Base-by-base conservation (phyloP, 2,113 vertebrate genomes). In the Agapornis roseicollis region DNA sequence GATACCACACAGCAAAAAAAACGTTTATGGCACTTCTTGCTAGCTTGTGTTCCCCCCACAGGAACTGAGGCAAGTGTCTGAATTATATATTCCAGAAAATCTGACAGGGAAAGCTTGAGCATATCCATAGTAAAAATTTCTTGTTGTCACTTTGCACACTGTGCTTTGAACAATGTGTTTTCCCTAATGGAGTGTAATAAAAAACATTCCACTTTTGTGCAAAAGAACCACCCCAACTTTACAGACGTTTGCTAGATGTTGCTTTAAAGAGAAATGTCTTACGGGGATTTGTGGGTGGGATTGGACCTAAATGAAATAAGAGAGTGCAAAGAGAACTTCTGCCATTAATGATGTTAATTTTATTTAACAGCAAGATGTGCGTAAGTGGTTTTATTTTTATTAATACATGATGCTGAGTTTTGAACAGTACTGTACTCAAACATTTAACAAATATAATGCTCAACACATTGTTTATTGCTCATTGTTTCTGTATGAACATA, bases 391-490 rank as follows among this genome's bases (percentile, higher is more conserved):
- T 94, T 81, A 91, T 77, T 69, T 85, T 83, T 92, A 85, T 71
- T 88, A 84, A 68, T 84, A 90, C 78, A 73, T 31, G 39, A 66
- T 85, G 60, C 68, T 80, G 91, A 89, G 46, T 87, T 93, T 82
- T 88, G 41, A 91, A 95, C 78, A 94, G 70, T 90, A 82, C 55
- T 17, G 22, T 35, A 87, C 15, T 47, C 47, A 52, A 90, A 95
- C 66, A 18, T 80, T 91, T 60, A 86, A 95, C 76, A 92, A 88
- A 83, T 64, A 39, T 31, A 86, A 90, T 22, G 44, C 64, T 90
- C 61, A 86, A 68, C 64, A 85, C 37, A 55, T 46, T 70, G 23
- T 44, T 96, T 95, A 95, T 95, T 96, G 93, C 91, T 96, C 4
- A 31, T 77, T 83, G 47, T 4, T 85, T 94, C 73, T 88, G 74